These are phyloP conservation scores for Rhagoletis zephyria DNA, from an alignment of 1,140 invertebrate species.

Conservation along the genomic window DNA sequence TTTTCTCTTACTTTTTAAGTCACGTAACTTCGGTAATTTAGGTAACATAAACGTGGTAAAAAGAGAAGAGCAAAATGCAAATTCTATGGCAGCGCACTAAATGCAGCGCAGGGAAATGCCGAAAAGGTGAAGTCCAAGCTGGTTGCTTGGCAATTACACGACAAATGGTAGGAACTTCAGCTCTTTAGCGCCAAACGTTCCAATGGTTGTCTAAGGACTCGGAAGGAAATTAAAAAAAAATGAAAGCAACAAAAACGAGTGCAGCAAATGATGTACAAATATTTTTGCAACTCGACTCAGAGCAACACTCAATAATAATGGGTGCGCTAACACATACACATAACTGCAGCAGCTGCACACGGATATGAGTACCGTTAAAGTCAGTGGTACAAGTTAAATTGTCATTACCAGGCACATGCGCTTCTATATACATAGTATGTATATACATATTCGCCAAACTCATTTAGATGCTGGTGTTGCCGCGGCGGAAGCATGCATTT, in stretches of 20 bases:
- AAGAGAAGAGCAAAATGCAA: background rate
- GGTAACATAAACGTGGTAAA: background rate
- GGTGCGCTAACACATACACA: background rate
- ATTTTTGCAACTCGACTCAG: slow-evolving; percentile 8
- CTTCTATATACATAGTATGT: background rate
- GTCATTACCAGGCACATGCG: background rate
- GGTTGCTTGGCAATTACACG: background rate
- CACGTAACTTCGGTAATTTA: slow-evolving; percentile 15
- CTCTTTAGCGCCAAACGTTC: slow-evolving; percentile 16
- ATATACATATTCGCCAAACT: background rate
- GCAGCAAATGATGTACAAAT: background rate
- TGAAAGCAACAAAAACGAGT: background rate
- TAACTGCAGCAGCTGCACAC: background rate
- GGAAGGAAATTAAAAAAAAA: background rate
- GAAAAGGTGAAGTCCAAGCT: background rate
- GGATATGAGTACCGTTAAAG: background rate
- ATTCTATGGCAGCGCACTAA: background rate
- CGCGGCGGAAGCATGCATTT: too few relatives aligned
- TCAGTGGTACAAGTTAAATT: background rate
- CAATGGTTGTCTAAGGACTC: background rate
- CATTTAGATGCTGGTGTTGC: too few relatives aligned
- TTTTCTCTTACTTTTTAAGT: background rate
- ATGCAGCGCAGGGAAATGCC: background rate
- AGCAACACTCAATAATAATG: background rate
- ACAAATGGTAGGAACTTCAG: background rate